A percentile compares a stretch with the other conserved stretches of the same genome.
Conservation (phyloP, 2,888 invertebrate species). For the Lithophane ornitopus region DNA sequence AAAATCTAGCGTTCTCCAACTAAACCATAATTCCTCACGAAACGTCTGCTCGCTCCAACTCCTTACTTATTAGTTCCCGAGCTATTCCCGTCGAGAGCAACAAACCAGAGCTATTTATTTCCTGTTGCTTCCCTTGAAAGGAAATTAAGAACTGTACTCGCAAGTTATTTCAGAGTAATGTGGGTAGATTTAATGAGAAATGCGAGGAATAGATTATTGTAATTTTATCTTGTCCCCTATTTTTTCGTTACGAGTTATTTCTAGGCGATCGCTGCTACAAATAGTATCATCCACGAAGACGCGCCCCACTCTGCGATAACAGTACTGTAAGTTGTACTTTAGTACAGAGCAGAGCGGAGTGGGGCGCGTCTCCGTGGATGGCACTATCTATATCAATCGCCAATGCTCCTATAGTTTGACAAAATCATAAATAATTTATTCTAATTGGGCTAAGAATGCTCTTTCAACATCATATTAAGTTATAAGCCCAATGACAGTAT, state of each 20-base stretch:
- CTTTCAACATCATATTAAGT: background rate
- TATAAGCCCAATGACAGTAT: background rate
- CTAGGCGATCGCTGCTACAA: background rate
- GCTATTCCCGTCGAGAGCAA: conserved; percentile 62
- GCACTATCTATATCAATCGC: background rate
- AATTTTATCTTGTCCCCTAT: background rate
- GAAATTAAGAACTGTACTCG: conserved; percentile 49
- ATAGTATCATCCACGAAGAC: too few species aligned
- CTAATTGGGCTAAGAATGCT: too few species aligned
- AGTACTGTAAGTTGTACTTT: too few species aligned
- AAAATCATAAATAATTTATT: background rate
- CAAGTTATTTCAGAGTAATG: conserved; percentile 18
- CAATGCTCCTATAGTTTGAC: too few species aligned
- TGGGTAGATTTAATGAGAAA: conserved; percentile 6
- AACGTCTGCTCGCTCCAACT: conserved; percentile 20
- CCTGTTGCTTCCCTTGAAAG: conserved; percentile 37
- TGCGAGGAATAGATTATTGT: background rate
- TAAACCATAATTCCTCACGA: background rate
- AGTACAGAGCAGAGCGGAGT: too few species aligned
- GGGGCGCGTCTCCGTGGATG: too few species aligned
- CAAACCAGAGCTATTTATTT: conserved; percentile 55
- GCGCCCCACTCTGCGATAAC: too few species aligned
- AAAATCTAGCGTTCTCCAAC: conserved; percentile 7
- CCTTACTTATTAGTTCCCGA: conserved; percentile 29
- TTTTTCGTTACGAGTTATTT: background rate